Conservation (phyloP, 2,113 vertebrate species). For the Mobula birostris region DNA sequence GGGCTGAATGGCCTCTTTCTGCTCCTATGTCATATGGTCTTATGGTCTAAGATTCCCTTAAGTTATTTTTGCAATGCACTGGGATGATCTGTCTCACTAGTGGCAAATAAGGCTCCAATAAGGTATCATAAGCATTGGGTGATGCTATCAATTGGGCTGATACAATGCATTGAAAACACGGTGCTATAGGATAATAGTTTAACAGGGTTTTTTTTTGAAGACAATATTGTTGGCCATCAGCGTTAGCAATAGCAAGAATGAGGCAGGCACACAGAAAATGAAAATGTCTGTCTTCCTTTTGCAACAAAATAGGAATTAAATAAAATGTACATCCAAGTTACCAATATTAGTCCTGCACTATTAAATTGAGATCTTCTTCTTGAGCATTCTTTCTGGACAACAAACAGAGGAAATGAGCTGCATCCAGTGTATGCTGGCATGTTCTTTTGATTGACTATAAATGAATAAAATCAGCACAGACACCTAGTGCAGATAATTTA, state of each 20-base stretch:
- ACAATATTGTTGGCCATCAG: neutral
- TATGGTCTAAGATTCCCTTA: neutral
- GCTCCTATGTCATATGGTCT: too few relatives aligned
- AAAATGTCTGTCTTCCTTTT: neutral
- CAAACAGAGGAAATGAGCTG: neutral
- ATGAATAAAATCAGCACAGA: too few relatives aligned
- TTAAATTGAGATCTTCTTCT: neutral
- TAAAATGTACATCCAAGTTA: neutral
- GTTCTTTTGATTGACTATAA: too few relatives aligned
- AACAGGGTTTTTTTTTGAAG: neutral
- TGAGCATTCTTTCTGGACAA: neutral
- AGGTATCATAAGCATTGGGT: neutral
- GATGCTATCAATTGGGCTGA: neutral
- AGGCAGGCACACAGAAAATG: neutral
- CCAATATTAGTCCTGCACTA: neutral
- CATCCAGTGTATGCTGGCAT: neutral
- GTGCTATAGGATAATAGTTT: neutral
- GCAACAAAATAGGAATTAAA: neutral
- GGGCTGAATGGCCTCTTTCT: too few relatives aligned
- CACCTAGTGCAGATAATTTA: too few relatives aligned
- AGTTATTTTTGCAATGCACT: neutral
- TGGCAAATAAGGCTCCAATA: neutral
- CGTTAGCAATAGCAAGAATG: neutral
- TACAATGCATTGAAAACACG: neutral
- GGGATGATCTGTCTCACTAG: neutral